Evolutionary conservation across 1,140 invertebrate genomes (phyloP), one percentile per base, ranked within the genome.

Genomic region (Cherax quadricarinatus): DNA sequence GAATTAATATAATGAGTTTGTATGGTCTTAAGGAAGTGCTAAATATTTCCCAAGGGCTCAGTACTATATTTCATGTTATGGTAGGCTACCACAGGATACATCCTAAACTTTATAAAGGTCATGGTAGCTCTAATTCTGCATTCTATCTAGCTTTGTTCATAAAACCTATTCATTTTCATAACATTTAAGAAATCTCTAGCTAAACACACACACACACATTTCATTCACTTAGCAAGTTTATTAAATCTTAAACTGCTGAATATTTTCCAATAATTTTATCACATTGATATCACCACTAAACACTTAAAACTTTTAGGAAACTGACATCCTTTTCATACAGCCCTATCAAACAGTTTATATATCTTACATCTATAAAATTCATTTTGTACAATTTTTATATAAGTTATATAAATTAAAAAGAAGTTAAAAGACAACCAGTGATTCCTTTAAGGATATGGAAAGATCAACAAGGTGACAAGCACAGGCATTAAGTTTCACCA

Each of bases 1-100:
- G n/a, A n/a, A 53, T 30, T 60, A 60, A 7, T 83, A 18, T 30
- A 57, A 83, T 57, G 81, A 83, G 48, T 48, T 75, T 49, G 18
- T 70, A 86, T 51, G 70, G 85, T 62, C 85, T 30, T 86, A 75
- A 86, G 85, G 24, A n/a, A 86, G 85, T 49, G 49, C 85, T 75
- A 51, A 24, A 49, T 86, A 73, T 14, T 73, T 49, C 18, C 60
- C 85, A 86, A 75, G 85, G 85, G 85, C 85, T 86, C 85, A 86
- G 85, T 86, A 73, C 4, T 86, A 73, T 75, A 53, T 73, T 49
- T 5, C 49, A 49, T 86, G 48, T 75, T 86, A 86, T 51, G 70
- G 75, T 18, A 16, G 85, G 85, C 10, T 73, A 75, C 70, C 70
- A 86, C 85, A 86, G 85, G 62, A 86, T n/a, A 75, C 85, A 73